These are phyloP conservation scores for Formicarius rufipectus DNA, from an alignment of 2,113 vertebrate genomes.

Conservation along the genomic window DNA sequence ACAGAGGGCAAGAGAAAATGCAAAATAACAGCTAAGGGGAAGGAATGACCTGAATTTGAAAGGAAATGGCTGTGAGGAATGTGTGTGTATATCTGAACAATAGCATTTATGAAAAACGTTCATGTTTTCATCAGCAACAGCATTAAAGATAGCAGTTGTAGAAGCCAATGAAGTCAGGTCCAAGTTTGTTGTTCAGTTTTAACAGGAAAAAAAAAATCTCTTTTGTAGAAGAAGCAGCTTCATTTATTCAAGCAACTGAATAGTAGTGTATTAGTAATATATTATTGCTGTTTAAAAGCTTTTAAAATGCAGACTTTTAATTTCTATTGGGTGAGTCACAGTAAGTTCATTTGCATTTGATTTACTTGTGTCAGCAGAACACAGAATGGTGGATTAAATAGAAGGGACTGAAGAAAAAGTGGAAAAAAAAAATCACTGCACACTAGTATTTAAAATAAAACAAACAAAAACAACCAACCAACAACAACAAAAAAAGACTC, in stretches of 20 bases:
- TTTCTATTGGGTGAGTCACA: not conserved
- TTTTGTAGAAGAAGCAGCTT: not conserved
- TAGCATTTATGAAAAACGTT: not conserved
- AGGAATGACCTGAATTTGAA: not conserved
- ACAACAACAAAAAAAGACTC: not conserved
- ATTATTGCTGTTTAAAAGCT: not conserved
- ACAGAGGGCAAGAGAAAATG: not conserved
- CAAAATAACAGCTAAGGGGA: not conserved
- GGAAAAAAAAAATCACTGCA: too few relatives aligned
- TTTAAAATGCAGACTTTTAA: not conserved
- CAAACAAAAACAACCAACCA: too few relatives aligned
- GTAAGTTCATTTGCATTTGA: not conserved
- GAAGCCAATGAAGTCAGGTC: not conserved
- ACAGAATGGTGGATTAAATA: not conserved
- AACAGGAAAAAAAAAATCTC: not conserved
- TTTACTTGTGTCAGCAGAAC: not conserved
- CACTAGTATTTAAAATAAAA: not conserved
- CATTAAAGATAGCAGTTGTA: not conserved
- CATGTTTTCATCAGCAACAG: not conserved
- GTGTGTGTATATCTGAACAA: not conserved
- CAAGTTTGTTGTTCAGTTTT: not conserved
- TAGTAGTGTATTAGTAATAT: not conserved
- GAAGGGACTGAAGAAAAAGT: not conserved
- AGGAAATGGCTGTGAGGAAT: not conserved
- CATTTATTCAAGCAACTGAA: not conserved